Evolutionary conservation across 1,140 invertebrate species (phyloP).

Genomic region (Lethocerus indicus): DNA sequence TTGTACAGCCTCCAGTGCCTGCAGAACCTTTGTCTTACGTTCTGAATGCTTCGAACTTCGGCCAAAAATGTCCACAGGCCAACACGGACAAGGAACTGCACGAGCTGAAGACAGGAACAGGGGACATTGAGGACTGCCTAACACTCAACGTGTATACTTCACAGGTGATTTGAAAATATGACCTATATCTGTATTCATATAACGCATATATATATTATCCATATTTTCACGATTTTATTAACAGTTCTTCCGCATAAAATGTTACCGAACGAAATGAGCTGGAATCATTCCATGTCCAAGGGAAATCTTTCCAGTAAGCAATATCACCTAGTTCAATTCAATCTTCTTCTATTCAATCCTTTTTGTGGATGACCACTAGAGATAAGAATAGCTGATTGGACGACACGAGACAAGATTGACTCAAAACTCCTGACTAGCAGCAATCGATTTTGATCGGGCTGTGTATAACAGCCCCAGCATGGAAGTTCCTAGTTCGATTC

Average conservation of each 20-base stretch:
- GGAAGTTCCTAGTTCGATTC: too few species aligned
- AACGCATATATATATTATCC: neutral
- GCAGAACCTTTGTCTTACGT: constrained; percentile 14
- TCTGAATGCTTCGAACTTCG: constrained; percentile 15
- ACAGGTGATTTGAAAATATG: constrained; percentile 13
- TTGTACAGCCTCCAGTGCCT: constrained; percentile 13
- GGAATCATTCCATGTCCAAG: too few species aligned
- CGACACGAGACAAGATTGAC: too few species aligned
- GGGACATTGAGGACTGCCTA: constrained; percentile 19
- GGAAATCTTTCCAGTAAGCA: too few species aligned
- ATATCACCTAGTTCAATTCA: constrained; percentile 1
- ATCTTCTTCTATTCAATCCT: neutral
- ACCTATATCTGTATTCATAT: neutral
- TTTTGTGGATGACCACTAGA: too few species aligned
- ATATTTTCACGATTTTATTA: neutral
- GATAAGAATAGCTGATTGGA: too few species aligned
- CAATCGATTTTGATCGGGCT: too few species aligned
- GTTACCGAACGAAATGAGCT: neutral
- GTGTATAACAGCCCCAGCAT: too few species aligned
- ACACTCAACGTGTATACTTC: constrained; percentile 19
- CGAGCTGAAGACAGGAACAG: neutral
- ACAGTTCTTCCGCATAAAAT: neutral
- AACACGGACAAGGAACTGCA: constrained; percentile 6
- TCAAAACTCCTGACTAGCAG: too few species aligned
- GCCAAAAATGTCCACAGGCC: constrained; percentile 18